These are phyloP conservation scores for Orchestia grillus DNA, from an alignment of 1,140 invertebrate genomes.

Conservation along the genomic window DNA sequence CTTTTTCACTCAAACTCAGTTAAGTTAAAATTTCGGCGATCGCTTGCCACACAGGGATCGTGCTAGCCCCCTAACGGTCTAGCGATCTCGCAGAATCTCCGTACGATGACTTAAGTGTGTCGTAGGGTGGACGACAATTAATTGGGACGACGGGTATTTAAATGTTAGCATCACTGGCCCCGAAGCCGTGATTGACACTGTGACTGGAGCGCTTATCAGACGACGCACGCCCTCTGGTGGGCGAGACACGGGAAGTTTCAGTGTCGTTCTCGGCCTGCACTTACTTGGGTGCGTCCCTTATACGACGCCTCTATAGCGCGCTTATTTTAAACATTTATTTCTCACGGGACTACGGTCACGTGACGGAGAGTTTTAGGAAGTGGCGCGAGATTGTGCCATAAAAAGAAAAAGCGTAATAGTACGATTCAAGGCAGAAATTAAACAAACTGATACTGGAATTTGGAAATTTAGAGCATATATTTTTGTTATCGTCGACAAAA, in stretches of 20 bases:
- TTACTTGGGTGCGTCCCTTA: background rate
- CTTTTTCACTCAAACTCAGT: too few relatives aligned
- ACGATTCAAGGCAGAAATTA: background rate
- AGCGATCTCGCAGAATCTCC: too few relatives aligned
- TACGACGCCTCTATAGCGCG: background rate
- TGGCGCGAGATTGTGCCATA: background rate
- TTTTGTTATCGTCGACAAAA: background rate
- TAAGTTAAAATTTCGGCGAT: too few relatives aligned
- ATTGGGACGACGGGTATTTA: background rate
- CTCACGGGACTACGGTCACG: background rate
- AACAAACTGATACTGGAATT: background rate
- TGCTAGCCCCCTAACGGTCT: too few relatives aligned
- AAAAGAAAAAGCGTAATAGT: too few relatives aligned
- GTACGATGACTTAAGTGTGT: background rate
- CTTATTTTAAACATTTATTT: background rate
- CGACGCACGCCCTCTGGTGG: conserved; percentile 41
- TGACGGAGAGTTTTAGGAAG: background rate
- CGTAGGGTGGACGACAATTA: background rate
- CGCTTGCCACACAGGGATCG: too few relatives aligned
- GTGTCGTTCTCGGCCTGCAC: background rate
- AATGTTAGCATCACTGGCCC: background rate
- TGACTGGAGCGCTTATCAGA: conserved; percentile 23
- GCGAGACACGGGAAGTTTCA: background rate
- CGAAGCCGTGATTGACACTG: conserved; percentile 20
- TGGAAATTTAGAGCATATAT: background rate